Percentiles rank a stretch among this genome's conserved stretches.
Conservation (phyloP, 1,140 invertebrate genomes). For the Drosophila prosaltans region DNA sequence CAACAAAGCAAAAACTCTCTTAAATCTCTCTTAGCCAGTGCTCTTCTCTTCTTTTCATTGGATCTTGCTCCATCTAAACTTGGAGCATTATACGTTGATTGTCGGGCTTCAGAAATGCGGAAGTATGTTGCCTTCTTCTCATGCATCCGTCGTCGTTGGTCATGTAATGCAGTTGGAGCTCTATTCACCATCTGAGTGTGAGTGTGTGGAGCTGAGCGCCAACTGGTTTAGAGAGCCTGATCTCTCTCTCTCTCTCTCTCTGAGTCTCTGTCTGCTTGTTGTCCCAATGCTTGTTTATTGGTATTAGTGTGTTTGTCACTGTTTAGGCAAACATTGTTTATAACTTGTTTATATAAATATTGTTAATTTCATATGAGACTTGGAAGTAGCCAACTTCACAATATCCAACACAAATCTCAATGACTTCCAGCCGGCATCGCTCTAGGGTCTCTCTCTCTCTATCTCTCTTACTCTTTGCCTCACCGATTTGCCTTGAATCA, state of each 20-base stretch:
- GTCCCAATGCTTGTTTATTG: too few relatives aligned
- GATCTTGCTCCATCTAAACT: constrained; percentile 12
- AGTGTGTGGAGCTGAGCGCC: constrained; percentile 49
- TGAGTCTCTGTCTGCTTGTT: constrained; percentile 16
- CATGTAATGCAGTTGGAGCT: constrained; percentile 66
- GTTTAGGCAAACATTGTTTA: constrained; percentile 81
- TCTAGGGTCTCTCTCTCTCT: constrained; percentile 29
- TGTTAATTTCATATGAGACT: constrained; percentile 70
- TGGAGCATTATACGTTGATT: constrained; percentile 13
- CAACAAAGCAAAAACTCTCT: constrained; percentile 6
- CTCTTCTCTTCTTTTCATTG: neutral
- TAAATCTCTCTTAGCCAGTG: neutral
- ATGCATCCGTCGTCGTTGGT: constrained; percentile 52
- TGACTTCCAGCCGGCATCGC: constrained; percentile 31
- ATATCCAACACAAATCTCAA: neutral
- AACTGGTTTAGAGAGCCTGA: constrained; percentile 62
- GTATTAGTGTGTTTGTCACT: constrained; percentile 73
- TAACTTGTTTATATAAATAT: constrained; percentile 82
- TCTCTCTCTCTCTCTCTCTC: constrained; percentile 19
- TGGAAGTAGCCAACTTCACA: constrained; percentile 41
- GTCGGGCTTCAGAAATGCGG: constrained; percentile 69
- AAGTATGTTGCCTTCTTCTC: constrained; percentile 60
- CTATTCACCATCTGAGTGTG: constrained; percentile 27
- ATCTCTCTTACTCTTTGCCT: neutral
- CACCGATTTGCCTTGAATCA: neutral